Evolutionary conservation across 1,140 invertebrate species (phyloP).

Genomic region (Zaprionus inermis): DNA sequence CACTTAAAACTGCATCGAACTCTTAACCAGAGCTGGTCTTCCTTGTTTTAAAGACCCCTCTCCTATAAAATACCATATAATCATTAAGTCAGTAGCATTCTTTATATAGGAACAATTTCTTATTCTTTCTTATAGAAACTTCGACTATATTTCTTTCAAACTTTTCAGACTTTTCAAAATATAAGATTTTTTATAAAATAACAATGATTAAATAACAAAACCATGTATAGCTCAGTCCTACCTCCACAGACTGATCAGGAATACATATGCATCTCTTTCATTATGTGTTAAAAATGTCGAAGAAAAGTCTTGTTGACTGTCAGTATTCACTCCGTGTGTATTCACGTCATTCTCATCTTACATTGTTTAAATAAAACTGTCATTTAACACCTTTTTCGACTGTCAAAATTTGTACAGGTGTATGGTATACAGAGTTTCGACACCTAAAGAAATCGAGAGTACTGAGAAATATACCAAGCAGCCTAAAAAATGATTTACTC

Average conservation of each 20-base stretch:
- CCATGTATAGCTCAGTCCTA: not conserved
- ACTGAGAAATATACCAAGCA: not conserved
- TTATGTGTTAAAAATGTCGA: not conserved
- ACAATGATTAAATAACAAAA: no score
- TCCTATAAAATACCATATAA: no score
- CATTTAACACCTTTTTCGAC: not conserved
- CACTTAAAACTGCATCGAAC: no score
- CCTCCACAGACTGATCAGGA: not conserved
- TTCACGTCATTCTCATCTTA: not conserved
- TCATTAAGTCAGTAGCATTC: no score
- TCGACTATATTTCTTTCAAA: no score
- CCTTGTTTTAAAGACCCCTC: no score
- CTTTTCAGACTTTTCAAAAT: no score
- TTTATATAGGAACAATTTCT: no score
- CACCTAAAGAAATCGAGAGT: not conserved
- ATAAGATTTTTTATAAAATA: no score
- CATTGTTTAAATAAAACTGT: not conserved
- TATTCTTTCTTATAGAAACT: no score
- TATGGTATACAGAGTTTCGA: not conserved
- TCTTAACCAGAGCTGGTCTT: no score
- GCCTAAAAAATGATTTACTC: not conserved
- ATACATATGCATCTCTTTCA: not conserved
- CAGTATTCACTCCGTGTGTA: not conserved
- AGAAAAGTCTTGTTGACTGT: not conserved
- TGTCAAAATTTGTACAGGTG: slow-evolving; percentile 4